Percentiles rank a stretch among this genome's conserved stretches.
phyloP scores from a whole-genome alignment of 2,797 vertebrate genomes.

The Coluber constrictor region DNA sequence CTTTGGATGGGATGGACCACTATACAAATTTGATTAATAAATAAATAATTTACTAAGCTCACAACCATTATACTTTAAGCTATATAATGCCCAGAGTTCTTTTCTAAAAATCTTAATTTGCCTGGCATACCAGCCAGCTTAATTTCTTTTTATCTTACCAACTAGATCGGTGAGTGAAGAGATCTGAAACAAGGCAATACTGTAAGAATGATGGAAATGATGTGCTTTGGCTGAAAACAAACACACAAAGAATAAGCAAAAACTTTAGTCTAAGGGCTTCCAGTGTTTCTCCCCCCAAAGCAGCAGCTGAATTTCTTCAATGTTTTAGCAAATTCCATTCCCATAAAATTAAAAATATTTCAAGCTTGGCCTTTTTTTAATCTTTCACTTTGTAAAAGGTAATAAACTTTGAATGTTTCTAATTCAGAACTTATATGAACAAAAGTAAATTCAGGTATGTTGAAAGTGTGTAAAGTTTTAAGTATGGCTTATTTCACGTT shows the following conservation, averaged over 20 bases:
- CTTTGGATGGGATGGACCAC: background rate
- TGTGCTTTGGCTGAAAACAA: background rate
- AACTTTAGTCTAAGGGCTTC: background rate
- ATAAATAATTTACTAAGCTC: constrained; percentile 46
- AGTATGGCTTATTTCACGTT: background rate
- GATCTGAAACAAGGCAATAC: background rate
- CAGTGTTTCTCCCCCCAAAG: background rate
- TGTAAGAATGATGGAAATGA: background rate
- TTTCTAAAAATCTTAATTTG: constrained; percentile 48
- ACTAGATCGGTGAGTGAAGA: background rate
- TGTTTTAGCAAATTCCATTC: background rate
- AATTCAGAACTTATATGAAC: background rate
- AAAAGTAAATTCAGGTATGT: background rate
- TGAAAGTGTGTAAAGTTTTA: background rate
- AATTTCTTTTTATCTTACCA: background rate
- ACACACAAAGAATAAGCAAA: background rate
- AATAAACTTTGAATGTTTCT: background rate
- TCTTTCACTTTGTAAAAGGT: background rate
- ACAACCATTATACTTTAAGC: constrained; percentile 48
- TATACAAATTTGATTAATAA: background rate
- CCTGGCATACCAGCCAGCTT: background rate
- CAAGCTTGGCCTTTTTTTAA: background rate
- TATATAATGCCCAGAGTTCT: constrained; percentile 42
- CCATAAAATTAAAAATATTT: background rate
- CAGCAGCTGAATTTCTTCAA: background rate